phyloP scores from a whole-genome alignment of 2,113 vertebrate species.

The Limanda limanda region DNA sequence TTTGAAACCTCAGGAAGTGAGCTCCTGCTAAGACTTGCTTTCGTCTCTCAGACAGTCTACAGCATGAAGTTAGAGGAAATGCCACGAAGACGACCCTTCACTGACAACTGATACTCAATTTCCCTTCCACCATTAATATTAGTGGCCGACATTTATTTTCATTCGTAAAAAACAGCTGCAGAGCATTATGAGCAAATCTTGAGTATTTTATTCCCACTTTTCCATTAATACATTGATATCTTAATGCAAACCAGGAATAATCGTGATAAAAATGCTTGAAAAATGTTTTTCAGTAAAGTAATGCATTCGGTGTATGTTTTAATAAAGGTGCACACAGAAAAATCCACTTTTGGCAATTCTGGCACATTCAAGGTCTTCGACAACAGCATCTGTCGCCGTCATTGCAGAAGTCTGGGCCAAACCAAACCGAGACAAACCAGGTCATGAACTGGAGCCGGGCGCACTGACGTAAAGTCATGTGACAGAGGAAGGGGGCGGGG shows the following conservation, averaged over 20 bases:
- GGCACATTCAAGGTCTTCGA: not conserved
- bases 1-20: slow-evolving; percentile 37
- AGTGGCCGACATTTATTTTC: not conserved
- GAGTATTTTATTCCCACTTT: not conserved
- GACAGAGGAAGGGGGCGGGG: slow-evolving; percentile 22
- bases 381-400: slow-evolving; percentile 3
- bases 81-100: slow-evolving; percentile 13
- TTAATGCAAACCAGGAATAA: not conserved
- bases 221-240: not conserved
- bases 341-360: not conserved
- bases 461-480: slow-evolving; percentile 18
- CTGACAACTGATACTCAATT: not conserved
- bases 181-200: not conserved
- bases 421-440: slow-evolving; percentile 24
- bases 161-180: not conserved
- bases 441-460: slow-evolving; percentile 26
- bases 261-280: not conserved
- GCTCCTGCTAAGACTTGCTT: slow-evolving; percentile 26
- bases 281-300: no score
- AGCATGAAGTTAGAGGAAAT: slow-evolving; percentile 29
- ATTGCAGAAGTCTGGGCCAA: not conserved
- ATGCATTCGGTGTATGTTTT: not conserved
- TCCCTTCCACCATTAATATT: slow-evolving; percentile 3
- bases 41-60: slow-evolving; percentile 41
- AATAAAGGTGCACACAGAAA: not conserved